Percentiles rank a stretch among this genome's conserved stretches.
Evolutionary conservation across 2,113 vertebrate species (phyloP).

Genomic region (Ceyx melanurus): DNA sequence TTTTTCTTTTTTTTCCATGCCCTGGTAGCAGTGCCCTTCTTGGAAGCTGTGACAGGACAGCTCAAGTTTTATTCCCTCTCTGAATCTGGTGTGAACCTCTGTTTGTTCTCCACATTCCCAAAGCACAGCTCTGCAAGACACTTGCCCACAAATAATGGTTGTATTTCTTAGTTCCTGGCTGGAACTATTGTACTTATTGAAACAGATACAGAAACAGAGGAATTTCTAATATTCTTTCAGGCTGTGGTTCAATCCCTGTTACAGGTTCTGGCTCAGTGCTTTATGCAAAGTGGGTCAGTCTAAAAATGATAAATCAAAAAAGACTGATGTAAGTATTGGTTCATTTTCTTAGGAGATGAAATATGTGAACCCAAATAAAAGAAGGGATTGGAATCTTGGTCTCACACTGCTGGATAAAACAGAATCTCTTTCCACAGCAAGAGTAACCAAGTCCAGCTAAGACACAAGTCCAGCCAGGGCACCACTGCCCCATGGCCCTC

Average conservation of each 20-base stretch:
- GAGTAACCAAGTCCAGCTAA: too few relatives aligned
- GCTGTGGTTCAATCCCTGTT: not conserved
- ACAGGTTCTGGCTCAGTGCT: not conserved
- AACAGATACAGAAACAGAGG: not conserved
- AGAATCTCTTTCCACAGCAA: not conserved
- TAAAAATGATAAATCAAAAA: not conserved
- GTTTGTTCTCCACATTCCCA: not conserved
- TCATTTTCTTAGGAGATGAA: not conserved
- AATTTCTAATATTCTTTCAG: not conserved
- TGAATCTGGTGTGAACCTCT: not conserved
- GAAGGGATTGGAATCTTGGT: not conserved
- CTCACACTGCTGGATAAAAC: not conserved
- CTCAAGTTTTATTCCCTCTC: not conserved
- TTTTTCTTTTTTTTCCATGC: not conserved
- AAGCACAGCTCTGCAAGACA: not conserved
- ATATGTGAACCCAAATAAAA: not conserved
- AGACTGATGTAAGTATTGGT: not conserved
- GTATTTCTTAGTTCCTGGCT: not conserved
- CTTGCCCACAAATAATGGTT: not conserved
- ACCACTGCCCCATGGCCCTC: too few relatives aligned
- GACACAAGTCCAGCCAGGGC: too few relatives aligned
- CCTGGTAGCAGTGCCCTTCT: not conserved
- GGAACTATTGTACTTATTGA: not conserved
- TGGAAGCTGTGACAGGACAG: not conserved
- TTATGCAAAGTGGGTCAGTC: not conserved